Base-by-base conservation (phyloP, 2,888 invertebrate species). In the Lydus trimaculatus region DNA sequence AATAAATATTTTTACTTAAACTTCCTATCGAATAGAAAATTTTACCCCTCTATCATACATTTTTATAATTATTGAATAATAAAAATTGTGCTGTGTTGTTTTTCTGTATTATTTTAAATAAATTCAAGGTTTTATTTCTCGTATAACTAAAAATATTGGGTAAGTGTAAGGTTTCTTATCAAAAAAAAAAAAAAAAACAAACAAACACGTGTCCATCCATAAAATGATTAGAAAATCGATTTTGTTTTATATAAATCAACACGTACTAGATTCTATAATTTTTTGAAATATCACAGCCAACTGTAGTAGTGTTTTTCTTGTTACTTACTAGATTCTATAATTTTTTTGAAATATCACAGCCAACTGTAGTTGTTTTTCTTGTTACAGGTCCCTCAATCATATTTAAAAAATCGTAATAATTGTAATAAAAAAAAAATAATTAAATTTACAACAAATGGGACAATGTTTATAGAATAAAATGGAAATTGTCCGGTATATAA, bases 401-500 rank as follows among this genome's bases (percentile, higher is more conserved):
- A 13, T 5, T 39, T 39, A 39, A 39, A 39, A n/a, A n/a, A n/a
- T n/a, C n/a, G n/a, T n/a, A 43, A 17, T 36, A 13, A 36, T 36
- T 13, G 17, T 39, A 39, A 8, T 39, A 5, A 39, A 39, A 39
- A 15, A n/a, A n/a, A 39, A n/a, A 3, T n/a, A n/a, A 15, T n/a
- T n/a, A 43, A n/a, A 43, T n/a, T 43, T 43, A n/a, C 17, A 43
- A 48, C 48, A 48, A 8, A 48, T 48, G 48, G 48, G 48, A 48
- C 8, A 48, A 48, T 48, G 48, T 48, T 48, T 48, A 48, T 48
- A 48, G 7, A 20, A 48, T 78, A 79, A 79, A 72, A 83, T 84
- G 84, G 83, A 75, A 72, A 70, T 66, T 67, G 68, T 76, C 75
- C 71, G 75, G 81, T 81, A 82, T 81, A 78, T 81, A 77, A 80